A percentile compares a stretch with the other conserved stretches of the same genome.
phyloP scores from a whole-genome alignment of 1,140 invertebrate species.

The Nylanderia fulva region DNA sequence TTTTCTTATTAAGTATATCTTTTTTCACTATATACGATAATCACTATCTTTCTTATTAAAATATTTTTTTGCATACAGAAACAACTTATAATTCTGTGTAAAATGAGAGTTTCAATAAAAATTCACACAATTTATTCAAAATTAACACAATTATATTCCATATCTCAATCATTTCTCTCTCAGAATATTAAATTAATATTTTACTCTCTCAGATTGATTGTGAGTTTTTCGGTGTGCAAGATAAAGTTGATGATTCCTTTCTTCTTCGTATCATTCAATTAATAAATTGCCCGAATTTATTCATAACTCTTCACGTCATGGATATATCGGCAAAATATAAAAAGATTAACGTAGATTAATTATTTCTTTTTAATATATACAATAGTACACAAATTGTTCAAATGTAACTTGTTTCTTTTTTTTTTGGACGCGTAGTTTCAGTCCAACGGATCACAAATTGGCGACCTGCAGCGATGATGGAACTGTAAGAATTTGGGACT shows the following conservation, averaged over 20 bases:
- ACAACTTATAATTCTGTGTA: slow-evolving; percentile 47
- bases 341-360: slow-evolving; percentile 68
- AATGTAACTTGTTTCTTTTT: slow-evolving; percentile 77
- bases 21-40: slow-evolving; percentile 33
- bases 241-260: slow-evolving; percentile 11
- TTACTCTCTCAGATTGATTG: slow-evolving; percentile 12
- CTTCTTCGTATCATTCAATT: slow-evolving; percentile 28
- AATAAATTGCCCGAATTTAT: slow-evolving; percentile 39
- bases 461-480: slow-evolving; percentile 99
- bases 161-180: slow-evolving; percentile 36
- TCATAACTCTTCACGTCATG: slow-evolving; percentile 34
- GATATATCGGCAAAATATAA: slow-evolving; percentile 68
- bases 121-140: too few species aligned
- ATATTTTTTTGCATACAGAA: slow-evolving; percentile 41
- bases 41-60: slow-evolving; percentile 14
- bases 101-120: slow-evolving; percentile 61
- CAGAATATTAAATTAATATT: slow-evolving; percentile 6
- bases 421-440: slow-evolving; percentile 93
- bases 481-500: slow-evolving; percentile 99
- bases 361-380: slow-evolving; percentile 30
- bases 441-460: slow-evolving; percentile 99
- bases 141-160: slow-evolving; percentile 9
- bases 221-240: neutral
- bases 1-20: too few species aligned
- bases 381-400: slow-evolving; percentile 61